Conservation (phyloP, 2,888 invertebrate species). For the Aricia artaxerxes region DNA sequence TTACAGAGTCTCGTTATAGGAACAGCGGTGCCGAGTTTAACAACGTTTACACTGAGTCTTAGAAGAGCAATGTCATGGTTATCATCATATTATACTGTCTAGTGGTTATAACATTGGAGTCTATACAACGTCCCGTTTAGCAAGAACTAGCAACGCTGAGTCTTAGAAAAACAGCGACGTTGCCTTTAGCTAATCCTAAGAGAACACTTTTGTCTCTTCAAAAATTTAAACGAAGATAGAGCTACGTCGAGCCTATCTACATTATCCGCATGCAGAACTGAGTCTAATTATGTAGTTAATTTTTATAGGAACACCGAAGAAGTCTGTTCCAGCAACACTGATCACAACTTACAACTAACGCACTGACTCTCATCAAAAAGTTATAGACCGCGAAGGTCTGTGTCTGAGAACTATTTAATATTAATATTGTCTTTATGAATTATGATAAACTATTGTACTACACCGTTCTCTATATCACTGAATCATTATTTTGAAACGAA, state of each 20-base stretch:
- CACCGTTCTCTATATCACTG: constrained; percentile 10
- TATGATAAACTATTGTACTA: constrained; percentile 13
- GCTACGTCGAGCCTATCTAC: too few relatives aligned
- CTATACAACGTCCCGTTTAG: background rate
- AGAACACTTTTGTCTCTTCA: background rate
- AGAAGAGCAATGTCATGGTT: too few relatives aligned
- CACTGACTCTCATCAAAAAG: background rate
- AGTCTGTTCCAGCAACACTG: background rate
- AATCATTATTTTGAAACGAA: background rate
- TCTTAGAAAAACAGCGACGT: background rate
- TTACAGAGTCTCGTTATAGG: constrained; percentile 32
- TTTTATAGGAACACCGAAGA: background rate
- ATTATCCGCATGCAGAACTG: too few relatives aligned
- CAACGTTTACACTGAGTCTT: background rate
- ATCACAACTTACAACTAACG: background rate
- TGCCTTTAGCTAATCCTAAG: background rate
- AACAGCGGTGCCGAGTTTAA: background rate
- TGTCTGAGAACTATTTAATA: background rate
- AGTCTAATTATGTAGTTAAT: background rate
- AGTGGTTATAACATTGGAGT: background rate
- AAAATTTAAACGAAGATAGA: background rate
- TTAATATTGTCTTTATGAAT: background rate
- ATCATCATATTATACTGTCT: too few relatives aligned
- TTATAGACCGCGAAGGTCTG: background rate
- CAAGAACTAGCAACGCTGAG: background rate